These are phyloP conservation scores for Doryteuthis pealeii DNA, from an alignment of 1,140 invertebrate species.

Conservation along the genomic window DNA sequence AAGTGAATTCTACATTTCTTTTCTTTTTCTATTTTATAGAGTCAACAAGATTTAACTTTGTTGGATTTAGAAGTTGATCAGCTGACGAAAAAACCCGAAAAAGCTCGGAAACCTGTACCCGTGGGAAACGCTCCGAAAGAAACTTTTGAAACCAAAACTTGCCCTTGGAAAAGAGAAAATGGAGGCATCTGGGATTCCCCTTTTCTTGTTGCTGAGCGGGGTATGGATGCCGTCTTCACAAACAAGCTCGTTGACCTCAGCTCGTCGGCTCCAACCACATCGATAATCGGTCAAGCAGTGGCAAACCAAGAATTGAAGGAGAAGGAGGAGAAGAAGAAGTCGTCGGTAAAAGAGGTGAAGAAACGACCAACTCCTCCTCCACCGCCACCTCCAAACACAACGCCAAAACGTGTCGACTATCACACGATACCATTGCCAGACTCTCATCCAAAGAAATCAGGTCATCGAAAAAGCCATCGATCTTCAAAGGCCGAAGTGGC, in stretches of 20 bases:
- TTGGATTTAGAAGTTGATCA: conserved; percentile 42
- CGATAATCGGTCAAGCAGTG: neutral
- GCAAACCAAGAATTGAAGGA: neutral
- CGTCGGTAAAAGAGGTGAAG: neutral
- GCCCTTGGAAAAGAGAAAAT: conserved; percentile 8
- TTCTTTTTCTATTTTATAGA: conserved; percentile 56
- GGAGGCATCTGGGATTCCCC: conserved; percentile 17
- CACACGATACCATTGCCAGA: neutral
- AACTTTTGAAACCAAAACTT: neutral
- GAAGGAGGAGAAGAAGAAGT: neutral
- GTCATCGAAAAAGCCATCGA: neutral
- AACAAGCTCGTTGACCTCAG: neutral
- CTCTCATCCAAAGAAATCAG: neutral
- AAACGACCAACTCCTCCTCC: neutral
- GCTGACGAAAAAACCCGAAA: conserved; percentile 20
- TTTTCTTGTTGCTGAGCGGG: conserved; percentile 13
- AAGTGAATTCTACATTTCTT: too few species aligned
- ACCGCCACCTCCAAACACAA: neutral
- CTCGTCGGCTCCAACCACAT: neutral
- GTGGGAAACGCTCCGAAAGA: neutral
- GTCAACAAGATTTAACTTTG: conserved; percentile 72
- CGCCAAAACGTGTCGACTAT: neutral
- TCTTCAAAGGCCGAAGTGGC: neutral
- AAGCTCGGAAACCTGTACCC: conserved; percentile 10
- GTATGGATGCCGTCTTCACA: conserved; percentile 8